These are phyloP conservation scores for Atlantisia rogersi DNA, from an alignment of 2,113 vertebrate species.

Conservation along the genomic window DNA sequence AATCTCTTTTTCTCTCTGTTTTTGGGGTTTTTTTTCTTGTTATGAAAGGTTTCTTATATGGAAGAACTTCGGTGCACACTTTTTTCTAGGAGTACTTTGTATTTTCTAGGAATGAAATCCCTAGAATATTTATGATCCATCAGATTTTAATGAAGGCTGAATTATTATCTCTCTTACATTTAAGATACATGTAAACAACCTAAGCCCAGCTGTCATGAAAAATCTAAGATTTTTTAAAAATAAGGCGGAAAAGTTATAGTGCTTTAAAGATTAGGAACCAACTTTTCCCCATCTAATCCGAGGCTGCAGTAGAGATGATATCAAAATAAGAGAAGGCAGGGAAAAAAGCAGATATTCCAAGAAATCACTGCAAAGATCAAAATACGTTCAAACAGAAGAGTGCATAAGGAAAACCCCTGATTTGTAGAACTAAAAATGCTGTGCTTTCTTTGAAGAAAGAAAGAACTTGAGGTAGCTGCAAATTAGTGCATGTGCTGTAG, in stretches of 20 bases:
- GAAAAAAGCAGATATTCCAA: not conserved
- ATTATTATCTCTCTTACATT: not conserved
- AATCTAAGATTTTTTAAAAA: not conserved
- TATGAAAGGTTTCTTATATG: not conserved
- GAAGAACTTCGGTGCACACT: not conserved
- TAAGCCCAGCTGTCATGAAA: not conserved
- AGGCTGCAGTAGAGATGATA: not conserved
- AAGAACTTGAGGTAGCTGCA: not conserved
- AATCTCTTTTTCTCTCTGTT: no score
- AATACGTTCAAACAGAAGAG: not conserved
- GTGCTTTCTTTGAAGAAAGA: not conserved
- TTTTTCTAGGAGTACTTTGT: not conserved
- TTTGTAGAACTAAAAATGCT: not conserved
- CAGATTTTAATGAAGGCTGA: not conserved
- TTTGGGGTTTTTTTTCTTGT: no score
- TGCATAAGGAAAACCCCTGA: accelerated
- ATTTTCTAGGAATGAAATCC: not conserved
- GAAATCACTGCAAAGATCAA: not conserved
- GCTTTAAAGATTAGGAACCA: not conserved
- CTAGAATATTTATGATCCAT: not conserved
- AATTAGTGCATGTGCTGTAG: not conserved
- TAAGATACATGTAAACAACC: not conserved
- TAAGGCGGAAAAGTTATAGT: not conserved
- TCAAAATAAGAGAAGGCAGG: not conserved
- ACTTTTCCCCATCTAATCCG: not conserved